Evolutionary conservation across 2,113 vertebrate genomes (phyloP).

Genomic region (Nymphicus hollandicus): DNA sequence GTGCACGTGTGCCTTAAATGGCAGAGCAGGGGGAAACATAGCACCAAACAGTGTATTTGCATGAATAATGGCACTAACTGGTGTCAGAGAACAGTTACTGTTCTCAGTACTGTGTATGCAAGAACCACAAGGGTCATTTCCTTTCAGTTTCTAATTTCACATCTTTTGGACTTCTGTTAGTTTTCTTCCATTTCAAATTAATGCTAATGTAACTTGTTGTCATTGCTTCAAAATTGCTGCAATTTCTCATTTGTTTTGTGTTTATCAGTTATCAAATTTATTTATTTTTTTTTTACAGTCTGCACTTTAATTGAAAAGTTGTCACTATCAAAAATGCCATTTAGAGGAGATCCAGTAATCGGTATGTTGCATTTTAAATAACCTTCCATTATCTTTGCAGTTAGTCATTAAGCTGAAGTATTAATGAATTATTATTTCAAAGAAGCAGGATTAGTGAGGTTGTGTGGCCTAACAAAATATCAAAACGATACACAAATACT

Average conservation of each 20-base stretch:
- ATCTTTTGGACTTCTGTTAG: not conserved
- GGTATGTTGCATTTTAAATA: conserved; percentile 67
- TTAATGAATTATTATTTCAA: not conserved
- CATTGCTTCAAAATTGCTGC: not conserved
- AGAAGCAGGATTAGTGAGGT: not conserved
- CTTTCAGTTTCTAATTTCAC: not conserved
- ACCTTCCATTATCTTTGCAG: not conserved
- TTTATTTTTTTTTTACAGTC: conserved; percentile 72
- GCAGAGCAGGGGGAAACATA: not conserved
- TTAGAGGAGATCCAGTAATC: conserved; percentile 80
- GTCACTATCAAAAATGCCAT: conserved; percentile 90
- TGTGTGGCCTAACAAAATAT: not conserved
- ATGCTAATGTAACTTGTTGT: not conserved
- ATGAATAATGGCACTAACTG: not conserved
- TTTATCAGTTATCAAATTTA: not conserved
- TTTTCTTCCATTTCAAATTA: not conserved
- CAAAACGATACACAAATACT: not conserved
- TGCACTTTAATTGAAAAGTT: conserved; percentile 89
- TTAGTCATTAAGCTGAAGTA: not conserved
- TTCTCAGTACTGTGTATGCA: not conserved
- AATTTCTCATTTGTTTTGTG: not conserved
- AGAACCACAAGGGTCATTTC: not conserved
- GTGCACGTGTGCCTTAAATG: not conserved
- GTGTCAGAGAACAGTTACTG: not conserved
- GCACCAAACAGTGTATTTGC: not conserved